phyloP scores from a whole-genome alignment of 2,113 vertebrate species.

The Pycnonotus jocosus region DNA sequence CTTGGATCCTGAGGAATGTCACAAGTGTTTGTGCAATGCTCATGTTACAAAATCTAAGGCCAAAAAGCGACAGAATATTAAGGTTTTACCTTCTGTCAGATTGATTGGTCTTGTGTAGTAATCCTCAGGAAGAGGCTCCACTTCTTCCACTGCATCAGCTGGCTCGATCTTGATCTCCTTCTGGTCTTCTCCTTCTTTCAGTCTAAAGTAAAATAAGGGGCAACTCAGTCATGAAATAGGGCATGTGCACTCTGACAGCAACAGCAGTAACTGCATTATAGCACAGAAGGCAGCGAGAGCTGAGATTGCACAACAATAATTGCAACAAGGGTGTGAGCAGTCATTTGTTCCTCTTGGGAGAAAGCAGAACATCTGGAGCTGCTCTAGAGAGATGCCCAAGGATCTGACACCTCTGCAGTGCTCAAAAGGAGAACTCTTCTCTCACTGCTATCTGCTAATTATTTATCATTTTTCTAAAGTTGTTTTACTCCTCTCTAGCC shows the following conservation, averaged over 20 bases:
- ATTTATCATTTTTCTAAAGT: background rate
- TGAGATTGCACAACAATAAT: background rate
- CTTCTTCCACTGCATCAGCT: constrained; percentile 91
- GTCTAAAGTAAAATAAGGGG: constrained; percentile 64
- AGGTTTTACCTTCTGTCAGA: constrained; percentile 87
- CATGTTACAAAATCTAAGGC: background rate
- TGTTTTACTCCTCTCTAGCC: background rate
- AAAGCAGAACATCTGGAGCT: background rate
- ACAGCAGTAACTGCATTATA: background rate
- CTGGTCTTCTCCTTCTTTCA: constrained; percentile 97
- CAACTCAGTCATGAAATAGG: background rate
- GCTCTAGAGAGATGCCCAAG: background rate
- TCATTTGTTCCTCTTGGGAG: background rate
- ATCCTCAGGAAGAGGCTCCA: constrained; percentile 95
- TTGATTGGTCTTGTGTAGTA: constrained; percentile 91
- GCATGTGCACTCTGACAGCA: accelerated
- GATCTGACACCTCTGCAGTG: background rate
- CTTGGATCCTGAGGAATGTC: background rate
- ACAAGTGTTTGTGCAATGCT: background rate
- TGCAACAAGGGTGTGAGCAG: background rate
- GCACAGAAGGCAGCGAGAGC: background rate
- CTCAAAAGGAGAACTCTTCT: background rate
- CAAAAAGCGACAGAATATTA: background rate
- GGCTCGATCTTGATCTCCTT: constrained; percentile 95
- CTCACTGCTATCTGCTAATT: background rate